Percentiles rank a stretch among this genome's conserved stretches.
phyloP scores from a whole-genome alignment of 2,888 invertebrate species.

The Steromphala cineraria region DNA sequence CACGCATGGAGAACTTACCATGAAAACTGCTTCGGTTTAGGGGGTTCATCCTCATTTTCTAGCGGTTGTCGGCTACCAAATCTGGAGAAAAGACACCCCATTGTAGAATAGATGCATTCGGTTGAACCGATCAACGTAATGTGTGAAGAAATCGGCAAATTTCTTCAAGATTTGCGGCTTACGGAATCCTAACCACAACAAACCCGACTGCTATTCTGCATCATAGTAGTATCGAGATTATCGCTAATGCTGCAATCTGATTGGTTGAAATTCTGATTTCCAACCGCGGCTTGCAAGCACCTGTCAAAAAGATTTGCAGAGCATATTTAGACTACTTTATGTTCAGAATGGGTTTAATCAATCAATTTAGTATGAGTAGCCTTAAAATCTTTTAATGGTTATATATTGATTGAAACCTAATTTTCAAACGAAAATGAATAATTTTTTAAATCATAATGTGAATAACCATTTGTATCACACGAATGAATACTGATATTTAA shows the following conservation, averaged over 20 bases:
- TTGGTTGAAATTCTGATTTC: background rate
- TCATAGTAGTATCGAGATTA: background rate
- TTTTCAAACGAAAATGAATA: no score
- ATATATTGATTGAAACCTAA: no score
- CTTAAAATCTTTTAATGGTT: no score
- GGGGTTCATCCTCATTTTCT: constrained; percentile 36
- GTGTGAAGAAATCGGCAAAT: background rate
- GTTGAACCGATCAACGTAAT: background rate
- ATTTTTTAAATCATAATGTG: no score
- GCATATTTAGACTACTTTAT: no score
- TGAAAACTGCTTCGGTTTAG: constrained; percentile 44
- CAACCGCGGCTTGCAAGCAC: background rate
- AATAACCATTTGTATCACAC: no score
- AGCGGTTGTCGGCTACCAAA: constrained; percentile 32
- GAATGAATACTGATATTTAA: no score
- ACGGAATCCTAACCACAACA: background rate
- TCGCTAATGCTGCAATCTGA: background rate
- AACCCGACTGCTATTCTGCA: constrained; percentile 15
- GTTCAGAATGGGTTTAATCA: no score
- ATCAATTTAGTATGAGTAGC: no score
- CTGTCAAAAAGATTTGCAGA: background rate
- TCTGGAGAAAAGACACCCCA: constrained; percentile 48
- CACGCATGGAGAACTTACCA: constrained; percentile 34
- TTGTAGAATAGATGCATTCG: constrained; percentile 12
- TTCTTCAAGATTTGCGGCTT: background rate